Conservation (phyloP, 1,140 invertebrate species). For the Neotoxoptera formosana region DNA sequence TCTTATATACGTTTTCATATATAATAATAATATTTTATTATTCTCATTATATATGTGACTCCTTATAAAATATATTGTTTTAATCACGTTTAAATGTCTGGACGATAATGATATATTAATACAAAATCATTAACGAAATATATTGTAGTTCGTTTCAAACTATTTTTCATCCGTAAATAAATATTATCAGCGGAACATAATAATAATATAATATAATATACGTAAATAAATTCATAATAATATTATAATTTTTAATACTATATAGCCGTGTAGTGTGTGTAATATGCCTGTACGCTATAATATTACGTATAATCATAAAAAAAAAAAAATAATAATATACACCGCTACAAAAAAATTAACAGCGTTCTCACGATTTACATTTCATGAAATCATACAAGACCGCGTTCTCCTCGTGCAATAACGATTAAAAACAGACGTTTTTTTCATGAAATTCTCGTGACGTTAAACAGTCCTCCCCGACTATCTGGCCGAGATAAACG, state of each 20-base stretch:
- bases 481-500: neutral
- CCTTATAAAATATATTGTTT: too few relatives aligned
- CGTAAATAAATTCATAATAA: neutral
- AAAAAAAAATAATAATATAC: neutral
- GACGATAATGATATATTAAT: neutral
- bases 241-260: neutral
- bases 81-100: neutral
- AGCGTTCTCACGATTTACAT: neutral
- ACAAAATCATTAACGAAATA: neutral
- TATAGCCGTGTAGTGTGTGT: neutral
- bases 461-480: neutral
- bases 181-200: neutral
- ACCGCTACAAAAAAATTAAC: neutral
- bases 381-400: neutral
- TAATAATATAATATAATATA: too few relatives aligned
- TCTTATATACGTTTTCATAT: too few relatives aligned
- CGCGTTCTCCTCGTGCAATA: neutral
- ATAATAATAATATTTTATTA: too few relatives aligned
- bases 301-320: neutral
- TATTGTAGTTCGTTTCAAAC: neutral
- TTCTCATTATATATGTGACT: too few relatives aligned
- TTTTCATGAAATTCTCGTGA: slow-evolving; percentile 1
- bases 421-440: slow-evolving; percentile 6
- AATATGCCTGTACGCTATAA: too few relatives aligned
- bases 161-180: neutral